A percentile compares a stretch with the other conserved stretches of the same genome.
phyloP scores from a whole-genome alignment of 2,113 vertebrate genomes.

The Chionodraco myersi region DNA sequence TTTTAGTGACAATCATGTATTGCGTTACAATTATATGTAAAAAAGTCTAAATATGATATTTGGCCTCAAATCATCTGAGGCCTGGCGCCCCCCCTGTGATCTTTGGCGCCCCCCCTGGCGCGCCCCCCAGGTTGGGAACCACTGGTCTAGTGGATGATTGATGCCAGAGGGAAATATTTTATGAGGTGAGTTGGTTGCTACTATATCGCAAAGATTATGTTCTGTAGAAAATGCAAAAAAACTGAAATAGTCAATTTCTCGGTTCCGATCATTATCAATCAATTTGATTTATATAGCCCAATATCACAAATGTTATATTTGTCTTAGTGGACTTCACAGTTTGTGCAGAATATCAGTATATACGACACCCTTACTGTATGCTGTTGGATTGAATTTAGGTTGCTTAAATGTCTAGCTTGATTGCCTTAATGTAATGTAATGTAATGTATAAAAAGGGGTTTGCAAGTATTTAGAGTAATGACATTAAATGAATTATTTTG shows the following conservation, averaged over 20 bases:
- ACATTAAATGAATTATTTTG: background rate
- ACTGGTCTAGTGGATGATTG: conserved; percentile 31
- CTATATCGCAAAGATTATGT: background rate
- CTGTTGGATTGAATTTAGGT: background rate
- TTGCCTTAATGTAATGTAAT: no score
- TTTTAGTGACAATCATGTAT: no score
- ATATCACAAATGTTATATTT: no score
- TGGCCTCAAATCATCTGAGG: no score
- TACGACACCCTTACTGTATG: background rate
- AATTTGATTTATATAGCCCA: no score
- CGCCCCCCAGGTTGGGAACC: no score
- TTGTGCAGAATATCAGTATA: no score
- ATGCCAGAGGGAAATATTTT: conserved; percentile 39
- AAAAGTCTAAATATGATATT: no score
- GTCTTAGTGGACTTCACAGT: no score
- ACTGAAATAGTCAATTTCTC: background rate
- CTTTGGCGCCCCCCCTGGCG: no score
- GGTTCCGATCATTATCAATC: background rate
- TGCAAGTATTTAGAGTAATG: background rate
- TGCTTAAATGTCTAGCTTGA: background rate
- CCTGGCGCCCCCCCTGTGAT: no score
- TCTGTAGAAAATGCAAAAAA: background rate
- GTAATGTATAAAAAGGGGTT: background rate
- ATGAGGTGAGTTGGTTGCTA: conserved; percentile 42
- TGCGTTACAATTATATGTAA: no score